phyloP scores from a whole-genome alignment of 1,140 invertebrate genomes.

The Physella acuta region DNA sequence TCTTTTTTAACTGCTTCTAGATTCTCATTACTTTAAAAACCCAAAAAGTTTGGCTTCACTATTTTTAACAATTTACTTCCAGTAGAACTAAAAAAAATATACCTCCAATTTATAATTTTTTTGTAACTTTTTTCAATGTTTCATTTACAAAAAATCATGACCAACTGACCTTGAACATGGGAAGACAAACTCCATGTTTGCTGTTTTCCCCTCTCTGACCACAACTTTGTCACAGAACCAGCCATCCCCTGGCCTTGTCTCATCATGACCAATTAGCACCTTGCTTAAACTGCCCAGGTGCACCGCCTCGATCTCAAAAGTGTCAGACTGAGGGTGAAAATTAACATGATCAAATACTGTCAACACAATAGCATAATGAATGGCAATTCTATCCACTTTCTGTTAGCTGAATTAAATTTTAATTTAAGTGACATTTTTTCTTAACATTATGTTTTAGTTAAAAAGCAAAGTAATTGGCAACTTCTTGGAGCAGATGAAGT shows the following conservation, averaged over 20 bases:
- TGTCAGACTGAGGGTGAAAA: conserved; percentile 51
- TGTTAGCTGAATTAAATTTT: no score
- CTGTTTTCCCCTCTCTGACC: conserved; percentile 41
- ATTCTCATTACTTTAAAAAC: no score
- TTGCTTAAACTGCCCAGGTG: conserved; percentile 47
- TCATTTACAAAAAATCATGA: neutral
- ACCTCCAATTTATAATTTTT: neutral
- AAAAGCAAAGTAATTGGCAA: no score
- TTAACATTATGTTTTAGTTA: no score
- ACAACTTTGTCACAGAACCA: conserved; percentile 48
- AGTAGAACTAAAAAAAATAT: neutral
- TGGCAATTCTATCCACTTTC: no score
- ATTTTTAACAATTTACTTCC: no score
- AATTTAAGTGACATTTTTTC: no score
- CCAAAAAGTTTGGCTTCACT: no score
- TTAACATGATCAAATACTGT: no score
- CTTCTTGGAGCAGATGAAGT: no score
- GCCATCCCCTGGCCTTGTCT: conserved; percentile 42
- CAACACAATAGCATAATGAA: no score
- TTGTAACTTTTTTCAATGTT: neutral
- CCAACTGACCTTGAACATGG: conserved; percentile 50
- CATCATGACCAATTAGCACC: conserved; percentile 53
- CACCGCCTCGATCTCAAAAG: conserved; percentile 55
- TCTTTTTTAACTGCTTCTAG: no score
- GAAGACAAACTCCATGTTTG: conserved; percentile 50